These are phyloP conservation scores for Hesperia comma DNA, from an alignment of 2,888 invertebrate species.

Conservation along the genomic window DNA sequence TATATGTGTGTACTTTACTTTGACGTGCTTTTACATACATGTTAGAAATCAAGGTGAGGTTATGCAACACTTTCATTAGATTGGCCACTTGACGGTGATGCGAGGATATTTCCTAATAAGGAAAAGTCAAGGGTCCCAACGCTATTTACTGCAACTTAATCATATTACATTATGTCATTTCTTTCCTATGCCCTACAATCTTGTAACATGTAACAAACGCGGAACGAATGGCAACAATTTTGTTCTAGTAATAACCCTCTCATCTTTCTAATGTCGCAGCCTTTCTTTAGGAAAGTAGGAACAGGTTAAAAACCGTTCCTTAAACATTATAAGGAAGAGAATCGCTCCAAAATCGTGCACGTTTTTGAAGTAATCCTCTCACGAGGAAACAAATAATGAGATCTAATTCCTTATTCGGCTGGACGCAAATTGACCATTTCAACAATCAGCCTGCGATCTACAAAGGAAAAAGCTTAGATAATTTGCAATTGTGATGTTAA, in stretches of 20 bases:
- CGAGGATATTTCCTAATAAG: constrained; percentile 31
- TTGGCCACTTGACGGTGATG: constrained; percentile 14
- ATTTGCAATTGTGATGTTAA: constrained; percentile 26
- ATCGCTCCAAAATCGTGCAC: constrained; percentile 9
- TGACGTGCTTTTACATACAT: background rate
- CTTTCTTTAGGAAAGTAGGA: constrained; percentile 17
- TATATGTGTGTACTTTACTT: background rate
- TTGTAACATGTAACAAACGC: background rate
- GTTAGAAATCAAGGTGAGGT: constrained; percentile 31
- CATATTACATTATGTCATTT: constrained; percentile 30
- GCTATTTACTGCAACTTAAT: constrained; percentile 24
- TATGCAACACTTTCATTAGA: constrained; percentile 33
- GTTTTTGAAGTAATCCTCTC: constrained; percentile 23
- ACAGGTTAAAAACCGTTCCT: constrained; percentile 26
- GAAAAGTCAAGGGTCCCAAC: constrained; percentile 30
- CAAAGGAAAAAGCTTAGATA: background rate
- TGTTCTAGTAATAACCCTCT: constrained; percentile 16
- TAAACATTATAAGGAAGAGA: constrained; percentile 33
- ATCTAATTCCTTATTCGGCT: constrained; percentile 13
- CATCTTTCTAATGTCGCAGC: constrained; percentile 28
- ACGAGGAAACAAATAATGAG: constrained; percentile 28
- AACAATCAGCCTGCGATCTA: constrained; percentile 1
- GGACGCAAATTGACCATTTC: constrained; percentile 16
- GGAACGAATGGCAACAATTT: constrained; percentile 26
- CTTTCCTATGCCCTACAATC: constrained; percentile 3